Base-by-base conservation (phyloP, 2,888 invertebrate genomes). In the Tachina fera region DNA sequence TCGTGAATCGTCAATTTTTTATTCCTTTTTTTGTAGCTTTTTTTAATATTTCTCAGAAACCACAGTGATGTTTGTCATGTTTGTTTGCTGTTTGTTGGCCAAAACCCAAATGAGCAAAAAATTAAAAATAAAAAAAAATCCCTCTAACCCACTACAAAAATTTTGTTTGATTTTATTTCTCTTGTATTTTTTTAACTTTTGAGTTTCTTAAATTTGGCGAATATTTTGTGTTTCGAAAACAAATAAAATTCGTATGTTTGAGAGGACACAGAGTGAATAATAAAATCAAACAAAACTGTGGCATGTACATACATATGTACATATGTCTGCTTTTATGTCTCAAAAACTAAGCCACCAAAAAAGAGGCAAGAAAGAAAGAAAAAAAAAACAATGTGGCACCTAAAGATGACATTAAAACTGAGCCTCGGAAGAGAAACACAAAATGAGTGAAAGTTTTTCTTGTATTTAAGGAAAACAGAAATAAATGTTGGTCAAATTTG, bases 401-500 rank as follows among this genome's bases (percentile, higher is more conserved):
- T 77, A 81, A 75, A 79, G 75, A 85, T 82, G 82, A 78, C 78
- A 75, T 75, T 75, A 75, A 75, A 74, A 84, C 51, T 82, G 74
- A 68, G 82, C 13, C 31, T 58, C 60, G 51, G 0, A 51, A 43
- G 31, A 31, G 31, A 31, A 31, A 31, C 9, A 47, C 47, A 79
- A 83, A 60, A 84, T 80, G 56, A 82, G 84, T 85, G 85, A 85
- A 85, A 85, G 85, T 85, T 85, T 82, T 61, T 51, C 74, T 78
- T 72, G 49, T 60, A 70, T 68, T 72, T 49, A 74, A 70, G 71
- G 63, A 85, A 82, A 77, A 72, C 60, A 68, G 68, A 78, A 78
- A 85, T 85, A 78, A 78, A 85, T 85, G 82, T 85, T 85, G 85
- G 81, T 85, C 85, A 85, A 85, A 85, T 85, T 85, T 85, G 85